Evolutionary conservation across 1,140 invertebrate species (phyloP), one percentile per base, ranked within the genome.

Genomic region (Leptoteleia sp.): DNA sequence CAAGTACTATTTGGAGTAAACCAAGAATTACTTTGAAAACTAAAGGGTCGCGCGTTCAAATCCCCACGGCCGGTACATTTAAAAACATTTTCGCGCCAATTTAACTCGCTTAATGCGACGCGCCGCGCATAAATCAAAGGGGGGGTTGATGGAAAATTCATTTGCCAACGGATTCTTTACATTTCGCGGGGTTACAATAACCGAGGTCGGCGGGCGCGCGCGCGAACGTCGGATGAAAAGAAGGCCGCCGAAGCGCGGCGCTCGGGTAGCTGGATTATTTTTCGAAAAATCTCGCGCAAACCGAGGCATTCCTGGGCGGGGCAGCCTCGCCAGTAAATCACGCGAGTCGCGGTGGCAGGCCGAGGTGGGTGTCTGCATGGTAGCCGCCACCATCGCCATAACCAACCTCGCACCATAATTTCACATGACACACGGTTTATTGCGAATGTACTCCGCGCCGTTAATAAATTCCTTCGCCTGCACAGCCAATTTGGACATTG

Each of bases 221-320:
- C 6, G n/a, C n/a, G n/a, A n/a, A 37, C 67, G 43, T 40, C 67
- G 75, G 65, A 71, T 72, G 67, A n/a, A 71, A 48, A 52, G 47
- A 27, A 79, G 45, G 64, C 22, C 42, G 33, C 45, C 42, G 52
- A 47, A 52, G n/a, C 27, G 52, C 43, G 33, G 50, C 38, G n/a
- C 67, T 62, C 68, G 67, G 75, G 77, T 83, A 81, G 82, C 59
- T 80, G 77, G 80, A 83, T 83, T 84, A 84, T 85, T 85, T 87
- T 87, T 83, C 78, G 81, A 6, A 84, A 86, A 88, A 86, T 88
- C 80, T 87, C 84, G 82, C 83, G 83, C 81, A 84, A 87, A 87
- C 83, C 82, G 81, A 83, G 82, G 84, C 88, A 89, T 89, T 89
- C 85, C 85, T 87, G 87, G 88, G 88, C 86, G 88, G 84, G 88